Percentiles rank a stretch among this genome's conserved stretches.
phyloP scores from a whole-genome alignment of 2,888 invertebrate genomes.

The Apomyelois bistriatella region DNA sequence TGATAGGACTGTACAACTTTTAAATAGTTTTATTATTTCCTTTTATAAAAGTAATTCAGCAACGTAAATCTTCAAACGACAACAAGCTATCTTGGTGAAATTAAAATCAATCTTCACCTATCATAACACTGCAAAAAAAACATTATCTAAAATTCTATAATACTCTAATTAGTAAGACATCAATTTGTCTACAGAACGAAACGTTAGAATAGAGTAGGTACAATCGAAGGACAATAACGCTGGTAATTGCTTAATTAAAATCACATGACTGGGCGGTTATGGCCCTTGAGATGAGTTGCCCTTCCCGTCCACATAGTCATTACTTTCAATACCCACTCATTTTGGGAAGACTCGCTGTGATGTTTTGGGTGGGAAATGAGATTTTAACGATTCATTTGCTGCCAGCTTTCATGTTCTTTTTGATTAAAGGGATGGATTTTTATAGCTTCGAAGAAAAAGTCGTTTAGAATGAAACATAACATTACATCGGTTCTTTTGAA shows the following conservation, averaged over 20 bases:
- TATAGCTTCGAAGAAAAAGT: slow-evolving; percentile 25
- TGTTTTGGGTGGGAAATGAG: slow-evolving; percentile 39
- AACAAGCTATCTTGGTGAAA: too few species aligned
- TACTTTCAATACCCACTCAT: slow-evolving; percentile 38
- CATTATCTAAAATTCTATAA: neutral
- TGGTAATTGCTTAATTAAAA: slow-evolving; percentile 23
- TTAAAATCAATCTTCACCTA: neutral
- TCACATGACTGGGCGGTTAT: slow-evolving; percentile 18
- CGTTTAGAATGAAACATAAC: slow-evolving; percentile 17
- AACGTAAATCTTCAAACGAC: too few species aligned
- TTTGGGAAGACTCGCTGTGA: slow-evolving; percentile 39
- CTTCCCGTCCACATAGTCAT: slow-evolving; percentile 31
- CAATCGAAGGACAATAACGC: slow-evolving; percentile 5
- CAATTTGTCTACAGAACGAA: neutral
- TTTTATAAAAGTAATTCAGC: too few species aligned
- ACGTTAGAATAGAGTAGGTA: neutral
- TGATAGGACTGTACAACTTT: too few species aligned
- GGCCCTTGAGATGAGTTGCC: slow-evolving; percentile 21
- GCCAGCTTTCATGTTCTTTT: slow-evolving; percentile 30
- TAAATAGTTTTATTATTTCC: too few species aligned
- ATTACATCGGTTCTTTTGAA: neutral
- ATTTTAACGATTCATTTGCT: slow-evolving; percentile 50
- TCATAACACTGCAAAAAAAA: neutral
- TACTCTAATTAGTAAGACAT: neutral
- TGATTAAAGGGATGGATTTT: slow-evolving; percentile 24